A percentile compares a stretch with the other conserved stretches of the same genome.
Evolutionary conservation across 2,888 invertebrate genomes (phyloP).

Genomic region (Ferdinandea cuprea): DNA sequence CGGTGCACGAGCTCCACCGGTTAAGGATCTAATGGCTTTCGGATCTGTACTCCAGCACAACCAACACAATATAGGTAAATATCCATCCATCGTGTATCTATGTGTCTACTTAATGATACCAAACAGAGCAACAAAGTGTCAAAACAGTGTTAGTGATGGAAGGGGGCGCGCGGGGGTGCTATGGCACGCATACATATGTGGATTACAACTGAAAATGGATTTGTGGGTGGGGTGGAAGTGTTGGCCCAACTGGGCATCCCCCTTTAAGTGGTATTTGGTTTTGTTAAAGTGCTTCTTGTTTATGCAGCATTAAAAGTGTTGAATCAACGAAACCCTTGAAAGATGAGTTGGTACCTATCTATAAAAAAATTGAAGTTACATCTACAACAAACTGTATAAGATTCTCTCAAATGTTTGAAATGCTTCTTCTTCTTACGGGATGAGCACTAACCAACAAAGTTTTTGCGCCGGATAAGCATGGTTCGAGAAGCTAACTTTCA

Average conservation of each 20-base stretch:
- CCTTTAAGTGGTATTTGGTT: slow-evolving; percentile 42
- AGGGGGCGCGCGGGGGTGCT: too few relatives aligned
- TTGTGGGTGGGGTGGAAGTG: neutral
- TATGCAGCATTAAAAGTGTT: slow-evolving; percentile 57
- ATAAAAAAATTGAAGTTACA: too few relatives aligned
- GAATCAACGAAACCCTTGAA: slow-evolving; percentile 25
- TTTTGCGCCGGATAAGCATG: too few relatives aligned
- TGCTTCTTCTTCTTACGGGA: too few relatives aligned
- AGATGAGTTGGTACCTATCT: neutral
- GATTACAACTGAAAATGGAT: slow-evolving; percentile 35
- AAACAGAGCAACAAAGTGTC: slow-evolving; percentile 15
- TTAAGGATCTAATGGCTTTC: slow-evolving; percentile 84
- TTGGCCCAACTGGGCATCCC: neutral
- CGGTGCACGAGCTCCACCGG: slow-evolving; percentile 83
- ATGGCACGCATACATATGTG: slow-evolving; percentile 53
- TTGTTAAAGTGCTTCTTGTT: slow-evolving; percentile 55
- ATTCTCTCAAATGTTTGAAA: too few relatives aligned
- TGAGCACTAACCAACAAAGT: too few relatives aligned
- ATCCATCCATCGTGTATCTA: slow-evolving; percentile 23
- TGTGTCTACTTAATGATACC: slow-evolving; percentile 19
- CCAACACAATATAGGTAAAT: slow-evolving; percentile 83
- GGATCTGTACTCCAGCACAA: slow-evolving; percentile 83
- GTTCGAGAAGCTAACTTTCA: too few relatives aligned
- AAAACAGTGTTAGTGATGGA: slow-evolving; percentile 13
- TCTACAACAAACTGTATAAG: neutral